A percentile compares a stretch with the other conserved stretches of the same genome.
phyloP scores from a whole-genome alignment of 2,113 vertebrate genomes.

The Tauraco erythrolophus region DNA sequence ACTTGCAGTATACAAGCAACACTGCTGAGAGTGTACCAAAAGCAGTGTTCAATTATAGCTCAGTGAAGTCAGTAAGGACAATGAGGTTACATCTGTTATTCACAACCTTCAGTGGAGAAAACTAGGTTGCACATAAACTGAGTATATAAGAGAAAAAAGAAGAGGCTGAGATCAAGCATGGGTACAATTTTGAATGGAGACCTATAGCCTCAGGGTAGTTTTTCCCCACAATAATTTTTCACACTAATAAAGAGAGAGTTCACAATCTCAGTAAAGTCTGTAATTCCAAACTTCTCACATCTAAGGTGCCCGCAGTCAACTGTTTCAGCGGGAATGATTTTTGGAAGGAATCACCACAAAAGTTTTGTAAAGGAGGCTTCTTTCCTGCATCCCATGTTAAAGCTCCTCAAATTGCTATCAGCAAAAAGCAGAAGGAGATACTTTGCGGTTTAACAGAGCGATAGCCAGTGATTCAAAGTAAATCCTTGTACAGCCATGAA shows the following conservation, averaged over 20 bases:
- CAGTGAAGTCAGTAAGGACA: slow-evolving; percentile 66
- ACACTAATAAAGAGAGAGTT: background rate
- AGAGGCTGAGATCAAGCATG: background rate
- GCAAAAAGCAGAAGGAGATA: background rate
- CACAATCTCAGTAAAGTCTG: background rate
- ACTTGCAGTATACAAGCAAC: slow-evolving; percentile 55
- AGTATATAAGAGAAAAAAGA: background rate
- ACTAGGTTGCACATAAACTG: slow-evolving; percentile 51
- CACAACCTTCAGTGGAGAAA: slow-evolving; percentile 54
- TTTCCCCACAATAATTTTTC: background rate
- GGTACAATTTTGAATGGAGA: background rate
- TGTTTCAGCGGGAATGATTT: background rate
- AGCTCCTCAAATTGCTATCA: background rate
- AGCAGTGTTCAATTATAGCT: slow-evolving; percentile 67
- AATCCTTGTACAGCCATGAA: background rate
- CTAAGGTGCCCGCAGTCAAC: background rate
- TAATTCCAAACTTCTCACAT: background rate
- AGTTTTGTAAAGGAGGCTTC: background rate
- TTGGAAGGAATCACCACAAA: background rate
- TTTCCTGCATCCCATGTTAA: background rate
- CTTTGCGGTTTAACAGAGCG: background rate
- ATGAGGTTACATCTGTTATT: slow-evolving; percentile 69
- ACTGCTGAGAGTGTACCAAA: slow-evolving; percentile 55
- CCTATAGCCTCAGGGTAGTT: background rate
- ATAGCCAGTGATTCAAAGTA: background rate